Evolutionary conservation across 2,113 vertebrate genomes (phyloP).

Genomic region (Aptenodytes forsteri): DNA sequence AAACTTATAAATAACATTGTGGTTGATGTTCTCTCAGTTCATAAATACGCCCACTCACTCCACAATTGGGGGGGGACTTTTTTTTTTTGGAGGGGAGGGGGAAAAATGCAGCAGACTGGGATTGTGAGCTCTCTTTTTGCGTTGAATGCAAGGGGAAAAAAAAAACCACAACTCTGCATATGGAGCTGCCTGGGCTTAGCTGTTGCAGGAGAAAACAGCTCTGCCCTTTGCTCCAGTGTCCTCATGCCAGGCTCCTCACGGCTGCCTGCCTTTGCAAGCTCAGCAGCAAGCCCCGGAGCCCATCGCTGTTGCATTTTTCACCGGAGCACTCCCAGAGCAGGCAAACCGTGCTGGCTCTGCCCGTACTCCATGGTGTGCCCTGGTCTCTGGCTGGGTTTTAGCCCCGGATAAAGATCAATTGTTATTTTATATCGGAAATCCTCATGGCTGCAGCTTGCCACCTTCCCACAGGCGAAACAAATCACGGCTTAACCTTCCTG

Average conservation of each 20-base stretch:
- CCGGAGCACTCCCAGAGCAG: neutral
- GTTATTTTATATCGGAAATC: neutral
- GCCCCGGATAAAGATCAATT: neutral
- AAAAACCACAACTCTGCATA: neutral
- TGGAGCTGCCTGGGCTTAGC: neutral
- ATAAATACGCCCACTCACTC: neutral
- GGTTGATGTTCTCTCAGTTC: neutral
- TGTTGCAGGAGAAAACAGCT: neutral
- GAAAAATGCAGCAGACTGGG: neutral
- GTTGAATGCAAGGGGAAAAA: neutral
- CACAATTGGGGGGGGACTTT: neutral
- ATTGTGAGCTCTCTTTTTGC: neutral
- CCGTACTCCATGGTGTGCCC: neutral
- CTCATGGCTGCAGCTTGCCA: neutral
- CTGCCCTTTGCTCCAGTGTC: neutral
- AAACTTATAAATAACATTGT: neutral
- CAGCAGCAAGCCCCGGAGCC: neutral
- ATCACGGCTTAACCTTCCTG: neutral
- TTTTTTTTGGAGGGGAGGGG: neutral
- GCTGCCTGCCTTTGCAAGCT: neutral
- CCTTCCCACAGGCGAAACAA: neutral
- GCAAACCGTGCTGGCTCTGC: neutral
- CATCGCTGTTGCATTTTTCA: neutral
- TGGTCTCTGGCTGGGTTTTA: neutral
- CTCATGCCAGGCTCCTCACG: neutral